phyloP scores from a whole-genome alignment of 2,888 invertebrate species.

The Dilophus febrilis region DNA sequence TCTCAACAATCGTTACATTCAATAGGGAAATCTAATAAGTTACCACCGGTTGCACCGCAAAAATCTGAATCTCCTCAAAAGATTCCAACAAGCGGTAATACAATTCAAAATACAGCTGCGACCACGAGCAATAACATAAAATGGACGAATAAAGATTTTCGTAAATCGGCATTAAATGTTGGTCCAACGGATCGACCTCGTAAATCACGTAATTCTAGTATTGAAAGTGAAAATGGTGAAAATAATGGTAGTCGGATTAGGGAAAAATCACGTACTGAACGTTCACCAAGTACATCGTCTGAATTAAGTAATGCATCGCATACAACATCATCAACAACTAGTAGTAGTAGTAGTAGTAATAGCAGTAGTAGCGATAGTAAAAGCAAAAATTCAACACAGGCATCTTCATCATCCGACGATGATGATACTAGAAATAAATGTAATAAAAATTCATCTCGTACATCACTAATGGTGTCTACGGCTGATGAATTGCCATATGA shows the following conservation, averaged over 20 bases:
- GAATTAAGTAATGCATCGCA: conserved; percentile 34
- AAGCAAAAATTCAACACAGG: conserved; percentile 22
- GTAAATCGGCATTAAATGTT: conserved; percentile 57
- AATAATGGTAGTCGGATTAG: conserved; percentile 1
- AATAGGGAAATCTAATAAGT: conserved; percentile 12
- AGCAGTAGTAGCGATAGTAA: too few species aligned
- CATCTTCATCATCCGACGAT: conserved; percentile 11
- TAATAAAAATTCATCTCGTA: conserved; percentile 29
- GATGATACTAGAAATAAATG: not conserved
- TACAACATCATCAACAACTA: conserved; percentile 13
- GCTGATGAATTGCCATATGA: conserved; percentile 41
- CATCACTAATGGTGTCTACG: conserved; percentile 32
- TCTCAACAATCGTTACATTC: conserved; percentile 19
- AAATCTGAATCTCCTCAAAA: conserved; percentile 28
- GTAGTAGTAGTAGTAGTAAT: conserved; percentile 10
- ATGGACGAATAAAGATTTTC: conserved; percentile 49
- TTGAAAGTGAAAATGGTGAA: conserved; percentile 10
- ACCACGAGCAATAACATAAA: conserved; percentile 32
- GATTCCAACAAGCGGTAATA: not conserved
- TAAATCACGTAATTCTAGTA: conserved; percentile 28
- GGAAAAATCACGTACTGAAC: conserved; percentile 15
- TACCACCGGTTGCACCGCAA: conserved; percentile 15
- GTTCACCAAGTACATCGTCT: conserved; percentile 32
- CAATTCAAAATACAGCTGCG: conserved; percentile 17
- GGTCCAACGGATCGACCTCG: conserved; percentile 29